These are phyloP conservation scores for Eubasilissa splendida DNA, from an alignment of 2,888 invertebrate genomes.

Conservation along the genomic window DNA sequence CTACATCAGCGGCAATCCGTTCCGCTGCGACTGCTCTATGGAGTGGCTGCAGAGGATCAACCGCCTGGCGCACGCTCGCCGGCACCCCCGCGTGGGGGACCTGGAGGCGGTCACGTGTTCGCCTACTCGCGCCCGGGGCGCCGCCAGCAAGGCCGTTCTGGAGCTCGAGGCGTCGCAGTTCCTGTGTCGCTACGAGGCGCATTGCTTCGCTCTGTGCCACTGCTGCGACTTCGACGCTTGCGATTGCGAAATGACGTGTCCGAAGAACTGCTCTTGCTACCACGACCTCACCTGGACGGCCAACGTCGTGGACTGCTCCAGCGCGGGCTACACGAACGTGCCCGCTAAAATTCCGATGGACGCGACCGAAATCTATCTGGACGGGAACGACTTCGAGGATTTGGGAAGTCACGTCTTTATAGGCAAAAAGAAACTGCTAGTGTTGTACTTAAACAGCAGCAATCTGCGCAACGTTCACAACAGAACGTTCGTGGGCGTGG, in stretches of 20 bases:
- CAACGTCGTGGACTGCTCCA: conserved; percentile 88
- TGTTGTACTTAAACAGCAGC: conserved; percentile 84
- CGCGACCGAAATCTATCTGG: conserved; percentile 89
- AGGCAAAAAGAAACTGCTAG: conserved; percentile 85
- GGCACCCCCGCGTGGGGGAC: conserved; percentile 86
- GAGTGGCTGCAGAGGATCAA: conserved; percentile 89
- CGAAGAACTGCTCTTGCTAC: conserved; percentile 87
- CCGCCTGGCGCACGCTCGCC: conserved; percentile 81
- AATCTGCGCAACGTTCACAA: conserved; percentile 83
- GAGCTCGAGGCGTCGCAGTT: conserved; percentile 83
- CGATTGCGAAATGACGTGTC: conserved; percentile 93
- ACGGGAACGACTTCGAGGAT: conserved; percentile 85
- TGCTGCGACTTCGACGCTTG: conserved; percentile 93
- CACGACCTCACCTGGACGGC: conserved; percentile 89
- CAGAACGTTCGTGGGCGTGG: conserved; percentile 86
- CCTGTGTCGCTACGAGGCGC: conserved; percentile 85
- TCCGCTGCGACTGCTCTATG: conserved; percentile 90
- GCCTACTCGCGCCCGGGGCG: conserved; percentile 78
- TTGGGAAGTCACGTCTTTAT: conserved; percentile 89
- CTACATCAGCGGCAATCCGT: conserved; percentile 87
- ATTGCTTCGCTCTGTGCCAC: conserved; percentile 90
- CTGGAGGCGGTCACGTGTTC: conserved; percentile 84
- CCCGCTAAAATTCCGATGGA: conserved; percentile 90
- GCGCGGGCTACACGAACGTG: conserved; percentile 80
- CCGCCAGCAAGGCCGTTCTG: conserved; percentile 81